Conservation (phyloP, 2,888 invertebrate genomes). For the Leptogaster cylindrica region DNA sequence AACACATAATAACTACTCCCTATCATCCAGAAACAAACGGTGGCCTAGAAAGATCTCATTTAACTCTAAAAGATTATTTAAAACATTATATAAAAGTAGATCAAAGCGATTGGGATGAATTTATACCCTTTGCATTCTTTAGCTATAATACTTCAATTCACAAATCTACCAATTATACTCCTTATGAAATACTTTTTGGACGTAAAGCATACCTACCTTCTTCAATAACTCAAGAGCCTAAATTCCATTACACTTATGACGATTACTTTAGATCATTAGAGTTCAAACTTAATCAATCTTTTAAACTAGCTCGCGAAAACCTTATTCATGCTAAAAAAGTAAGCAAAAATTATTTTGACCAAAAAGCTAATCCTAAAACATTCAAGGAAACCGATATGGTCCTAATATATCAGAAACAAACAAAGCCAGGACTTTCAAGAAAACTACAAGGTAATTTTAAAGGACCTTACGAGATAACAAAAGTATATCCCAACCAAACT, state of each 20-base stretch:
- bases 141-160: constrained; percentile 29
- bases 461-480: not conserved
- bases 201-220: constrained; percentile 8
- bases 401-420: not conserved
- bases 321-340: not conserved
- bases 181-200: constrained; percentile 28
- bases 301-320: not conserved
- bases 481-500: not conserved
- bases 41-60: constrained; percentile 53
- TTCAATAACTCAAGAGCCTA: constrained; percentile 8
- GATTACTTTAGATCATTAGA: not conserved
- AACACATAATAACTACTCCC: constrained; percentile 51
- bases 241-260: not conserved
- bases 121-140: constrained; percentile 14
- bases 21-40: constrained; percentile 48
- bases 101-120: constrained; percentile 7
- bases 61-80: constrained; percentile 51
- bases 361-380: not conserved
- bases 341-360: not conserved
- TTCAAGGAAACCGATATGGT: not conserved
- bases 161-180: constrained; percentile 12
- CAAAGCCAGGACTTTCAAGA: not conserved
- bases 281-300: not conserved
- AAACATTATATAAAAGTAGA: constrained; percentile 50
- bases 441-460: not conserved